phyloP scores from a whole-genome alignment of 2,113 vertebrate species.

The Lampris megalopsis region DNA sequence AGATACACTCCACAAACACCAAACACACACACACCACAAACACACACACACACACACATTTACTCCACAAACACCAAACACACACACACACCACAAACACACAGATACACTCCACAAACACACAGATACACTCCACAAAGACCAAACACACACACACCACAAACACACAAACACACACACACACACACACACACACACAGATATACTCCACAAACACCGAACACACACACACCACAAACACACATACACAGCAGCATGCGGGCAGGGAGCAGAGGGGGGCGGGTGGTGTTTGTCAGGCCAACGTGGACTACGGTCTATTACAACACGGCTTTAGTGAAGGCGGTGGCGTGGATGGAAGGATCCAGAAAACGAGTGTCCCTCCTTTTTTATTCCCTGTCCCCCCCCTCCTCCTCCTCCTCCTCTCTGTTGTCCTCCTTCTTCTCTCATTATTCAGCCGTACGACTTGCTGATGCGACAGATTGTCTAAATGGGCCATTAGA shows the following conservation, averaged over 20 bases:
- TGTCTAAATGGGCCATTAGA: constrained; percentile 78
- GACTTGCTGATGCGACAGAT: constrained; percentile 79
- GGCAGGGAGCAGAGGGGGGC: too few relatives aligned
- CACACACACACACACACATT: too few relatives aligned
- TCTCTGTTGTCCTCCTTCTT: constrained; percentile 11
- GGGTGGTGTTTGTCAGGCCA: too few relatives aligned
- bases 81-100: too few relatives aligned
- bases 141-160: too few relatives aligned
- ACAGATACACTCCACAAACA: too few relatives aligned
- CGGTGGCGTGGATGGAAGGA: constrained; percentile 58
- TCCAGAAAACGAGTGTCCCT: constrained; percentile 39
- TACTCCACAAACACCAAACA: too few relatives aligned
- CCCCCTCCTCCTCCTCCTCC: constrained; percentile 1
- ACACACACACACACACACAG: constrained; percentile 28
- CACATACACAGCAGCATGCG: too few relatives aligned
- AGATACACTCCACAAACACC: not conserved
- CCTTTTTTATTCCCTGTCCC: constrained; percentile 6
- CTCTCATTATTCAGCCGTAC: constrained; percentile 71
- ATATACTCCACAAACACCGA: not conserved
- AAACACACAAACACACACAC: constrained; percentile 15
- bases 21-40: not conserved
- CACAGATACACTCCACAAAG: too few relatives aligned
- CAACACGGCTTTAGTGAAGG: constrained; percentile 46
- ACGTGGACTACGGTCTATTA: not conserved
- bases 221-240: too few relatives aligned